Percentiles rank a stretch among this genome's conserved stretches.
Evolutionary conservation across 2,113 vertebrate species (phyloP).

Genomic region (Leucosticte australis): DNA sequence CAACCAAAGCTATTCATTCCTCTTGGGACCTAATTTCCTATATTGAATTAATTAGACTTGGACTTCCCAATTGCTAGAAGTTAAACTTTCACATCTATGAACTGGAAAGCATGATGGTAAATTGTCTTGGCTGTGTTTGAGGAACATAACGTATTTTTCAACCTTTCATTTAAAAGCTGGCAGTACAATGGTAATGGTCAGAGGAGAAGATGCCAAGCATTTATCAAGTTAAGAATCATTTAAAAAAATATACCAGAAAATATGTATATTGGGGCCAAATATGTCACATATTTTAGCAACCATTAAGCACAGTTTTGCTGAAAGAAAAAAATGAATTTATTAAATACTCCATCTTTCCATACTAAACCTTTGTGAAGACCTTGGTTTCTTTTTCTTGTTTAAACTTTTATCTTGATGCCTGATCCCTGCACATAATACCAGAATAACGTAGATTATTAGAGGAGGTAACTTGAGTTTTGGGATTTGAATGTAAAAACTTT

Average conservation of each 20-base stretch:
- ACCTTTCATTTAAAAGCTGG: not conserved
- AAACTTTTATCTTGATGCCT: not conserved
- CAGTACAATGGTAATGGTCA: not conserved
- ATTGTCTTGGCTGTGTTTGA: not conserved
- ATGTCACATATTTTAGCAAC: not conserved
- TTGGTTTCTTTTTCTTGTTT: not conserved
- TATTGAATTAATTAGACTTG: not conserved
- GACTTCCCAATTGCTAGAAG: not conserved
- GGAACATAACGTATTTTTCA: not conserved
- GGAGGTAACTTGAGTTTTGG: not conserved
- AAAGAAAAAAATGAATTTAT: not conserved
- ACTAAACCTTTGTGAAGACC: not conserved
- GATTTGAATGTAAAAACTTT: not conserved
- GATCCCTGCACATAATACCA: not conserved
- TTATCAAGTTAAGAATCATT: not conserved
- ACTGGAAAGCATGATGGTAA: not conserved
- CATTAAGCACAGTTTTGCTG: not conserved
- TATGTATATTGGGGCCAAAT: not conserved
- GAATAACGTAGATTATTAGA: not conserved
- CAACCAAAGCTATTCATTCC: not conserved
- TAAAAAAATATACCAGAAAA: not conserved
- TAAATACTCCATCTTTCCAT: not conserved
- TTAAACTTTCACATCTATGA: not conserved
- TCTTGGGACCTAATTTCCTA: not conserved
- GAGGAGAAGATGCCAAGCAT: not conserved